These are phyloP conservation scores for Molossus molossus DNA, from an alignment of 2,797 vertebrate species.

Conservation along the genomic window DNA sequence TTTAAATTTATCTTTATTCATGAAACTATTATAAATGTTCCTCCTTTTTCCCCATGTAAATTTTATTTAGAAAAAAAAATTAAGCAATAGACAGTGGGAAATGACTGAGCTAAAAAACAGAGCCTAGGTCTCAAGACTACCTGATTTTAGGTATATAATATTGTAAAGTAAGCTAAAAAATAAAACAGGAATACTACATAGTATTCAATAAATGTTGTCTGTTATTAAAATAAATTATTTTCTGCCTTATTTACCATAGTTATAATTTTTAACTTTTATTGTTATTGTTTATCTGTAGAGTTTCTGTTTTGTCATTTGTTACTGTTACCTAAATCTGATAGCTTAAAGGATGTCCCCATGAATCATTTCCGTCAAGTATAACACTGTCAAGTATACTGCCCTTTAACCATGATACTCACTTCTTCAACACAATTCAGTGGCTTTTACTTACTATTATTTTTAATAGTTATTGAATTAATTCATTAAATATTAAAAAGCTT, in stretches of 20 bases:
- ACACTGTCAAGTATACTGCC: neutral
- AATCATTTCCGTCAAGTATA: neutral
- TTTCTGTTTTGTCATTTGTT: neutral
- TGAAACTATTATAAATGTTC: no score
- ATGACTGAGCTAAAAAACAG: neutral
- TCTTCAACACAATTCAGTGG: neutral
- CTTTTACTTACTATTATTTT: neutral
- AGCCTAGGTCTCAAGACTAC: neutral
- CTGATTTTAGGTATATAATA: neutral
- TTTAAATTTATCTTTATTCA: neutral
- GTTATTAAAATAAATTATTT: neutral
- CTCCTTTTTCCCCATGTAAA: neutral
- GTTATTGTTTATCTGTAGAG: neutral
- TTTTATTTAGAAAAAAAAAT: conserved; percentile 27
- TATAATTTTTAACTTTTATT: neutral
- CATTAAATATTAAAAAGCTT: neutral
- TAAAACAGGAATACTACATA: neutral
- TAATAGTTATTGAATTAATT: conserved; percentile 1
- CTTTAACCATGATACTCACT: neutral
- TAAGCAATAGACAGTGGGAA: neutral
- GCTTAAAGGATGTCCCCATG: neutral
- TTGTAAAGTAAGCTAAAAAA: conserved; percentile 44
- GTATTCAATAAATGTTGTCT: neutral
- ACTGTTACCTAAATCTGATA: neutral
- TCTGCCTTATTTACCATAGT: neutral